These are phyloP conservation scores for Lethenteron reissneri DNA, from an alignment of 2,113 vertebrate genomes.

Conservation along the genomic window DNA sequence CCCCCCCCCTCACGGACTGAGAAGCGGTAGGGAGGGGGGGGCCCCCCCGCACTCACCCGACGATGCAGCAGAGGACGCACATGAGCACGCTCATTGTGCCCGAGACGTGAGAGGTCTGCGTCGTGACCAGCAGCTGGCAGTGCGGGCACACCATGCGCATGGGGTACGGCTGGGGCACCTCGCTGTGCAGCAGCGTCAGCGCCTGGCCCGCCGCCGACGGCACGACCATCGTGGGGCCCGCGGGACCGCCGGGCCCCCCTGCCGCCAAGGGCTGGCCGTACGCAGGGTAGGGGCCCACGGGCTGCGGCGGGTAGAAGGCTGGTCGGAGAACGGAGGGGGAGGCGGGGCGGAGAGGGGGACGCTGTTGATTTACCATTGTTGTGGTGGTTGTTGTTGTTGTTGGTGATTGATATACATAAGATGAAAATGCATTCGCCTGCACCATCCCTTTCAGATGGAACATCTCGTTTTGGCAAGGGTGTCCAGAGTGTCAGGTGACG, in stretches of 20 bases:
- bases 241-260: background rate
- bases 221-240: background rate
- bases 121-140: background rate
- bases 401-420: no score
- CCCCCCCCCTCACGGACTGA: no score
- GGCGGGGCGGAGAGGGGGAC: background rate
- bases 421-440: no score
- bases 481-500: no score
- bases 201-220: background rate
- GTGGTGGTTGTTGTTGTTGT: no score
- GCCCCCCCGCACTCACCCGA: background rate
- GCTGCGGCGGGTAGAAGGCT: background rate
- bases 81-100: slow-evolving; percentile 1
- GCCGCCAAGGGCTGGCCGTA: no score
- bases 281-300: background rate
- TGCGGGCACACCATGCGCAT: background rate
- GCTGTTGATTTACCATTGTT: no score
- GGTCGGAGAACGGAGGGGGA: background rate
- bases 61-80: slow-evolving; percentile 3
- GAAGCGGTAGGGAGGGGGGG: no score
- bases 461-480: no score
- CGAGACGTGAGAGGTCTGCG: background rate
- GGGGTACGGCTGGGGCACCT: background rate
- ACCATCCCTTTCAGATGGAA: no score
- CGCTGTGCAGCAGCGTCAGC: background rate